phyloP scores from a whole-genome alignment of 2,888 invertebrate genomes.

The Melanotus villosus region DNA sequence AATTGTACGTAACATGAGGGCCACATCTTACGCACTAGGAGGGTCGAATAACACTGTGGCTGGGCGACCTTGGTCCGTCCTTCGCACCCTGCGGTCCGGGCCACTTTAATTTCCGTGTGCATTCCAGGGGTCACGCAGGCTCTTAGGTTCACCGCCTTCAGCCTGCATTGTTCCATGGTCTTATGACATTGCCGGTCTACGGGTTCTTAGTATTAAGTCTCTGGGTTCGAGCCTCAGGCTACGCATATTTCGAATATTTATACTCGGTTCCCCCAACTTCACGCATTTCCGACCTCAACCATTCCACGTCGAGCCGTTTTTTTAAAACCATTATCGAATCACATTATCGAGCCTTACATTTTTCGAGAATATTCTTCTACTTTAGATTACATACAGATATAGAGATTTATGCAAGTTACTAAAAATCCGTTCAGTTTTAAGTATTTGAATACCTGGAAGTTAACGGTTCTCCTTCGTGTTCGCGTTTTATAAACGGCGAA shows the following conservation, averaged over 20 bases:
- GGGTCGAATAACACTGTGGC: constrained; percentile 52
- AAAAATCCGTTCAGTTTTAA: too few relatives aligned
- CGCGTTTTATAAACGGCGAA: too few relatives aligned
- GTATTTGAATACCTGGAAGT: too few relatives aligned
- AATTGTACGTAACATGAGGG: constrained; percentile 65
- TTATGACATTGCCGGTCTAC: constrained; percentile 15
- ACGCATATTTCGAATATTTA: constrained; percentile 24
- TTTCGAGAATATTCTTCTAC: too few relatives aligned
- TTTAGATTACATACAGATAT: too few relatives aligned
- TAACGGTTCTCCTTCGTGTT: too few relatives aligned
- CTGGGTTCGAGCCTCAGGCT: constrained; percentile 18
- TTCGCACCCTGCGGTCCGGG: constrained; percentile 64
- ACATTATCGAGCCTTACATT: too few relatives aligned
- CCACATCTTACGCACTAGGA: constrained; percentile 60
- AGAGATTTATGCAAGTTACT: too few relatives aligned
- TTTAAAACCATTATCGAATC: too few relatives aligned
- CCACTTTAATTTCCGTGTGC: constrained; percentile 66
- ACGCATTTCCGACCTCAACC: not conserved
- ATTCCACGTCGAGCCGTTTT: too few relatives aligned
- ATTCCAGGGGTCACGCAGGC: constrained; percentile 64
- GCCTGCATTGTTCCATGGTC: constrained; percentile 48
- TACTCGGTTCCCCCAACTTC: not conserved
- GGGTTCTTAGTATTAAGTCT: constrained; percentile 25
- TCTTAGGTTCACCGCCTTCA: constrained; percentile 51
- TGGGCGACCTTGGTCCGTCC: constrained; percentile 65